Percentiles rank a stretch among this genome's conserved stretches.
phyloP scores from a whole-genome alignment of 2,113 vertebrate genomes.

The Tragelaphus scriptus region DNA sequence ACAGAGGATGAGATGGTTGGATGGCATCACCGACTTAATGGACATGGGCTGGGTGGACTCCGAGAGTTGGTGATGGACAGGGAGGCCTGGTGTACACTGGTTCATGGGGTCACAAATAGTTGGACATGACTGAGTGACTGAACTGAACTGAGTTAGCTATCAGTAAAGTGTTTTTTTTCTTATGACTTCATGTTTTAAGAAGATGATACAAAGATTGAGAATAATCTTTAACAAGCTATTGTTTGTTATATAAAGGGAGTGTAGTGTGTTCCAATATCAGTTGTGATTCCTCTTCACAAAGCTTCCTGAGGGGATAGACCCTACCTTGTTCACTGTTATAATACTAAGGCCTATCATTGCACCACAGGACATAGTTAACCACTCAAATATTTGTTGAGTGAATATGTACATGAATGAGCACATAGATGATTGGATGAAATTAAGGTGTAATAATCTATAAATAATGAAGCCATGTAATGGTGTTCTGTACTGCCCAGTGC shows the following conservation, averaged over 20 bases:
- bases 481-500: not conserved
- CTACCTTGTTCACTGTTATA: not conserved
- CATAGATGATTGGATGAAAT: not conserved
- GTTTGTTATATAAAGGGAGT: not conserved
- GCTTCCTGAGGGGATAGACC: not conserved
- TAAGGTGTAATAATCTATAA: not conserved
- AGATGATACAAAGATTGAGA: not conserved
- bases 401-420: not conserved
- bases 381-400: not conserved
- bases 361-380: not conserved
- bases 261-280: not conserved
- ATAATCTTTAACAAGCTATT: not conserved
- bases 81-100: rapidly evolving
- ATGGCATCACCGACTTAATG: not conserved
- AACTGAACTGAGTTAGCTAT: not conserved
- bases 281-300: not conserved
- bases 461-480: not conserved
- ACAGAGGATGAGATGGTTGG: not conserved
- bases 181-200: not conserved
- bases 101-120: not conserved
- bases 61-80: not conserved
- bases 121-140: rapidly evolving
- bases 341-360: not conserved
- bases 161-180: not conserved
- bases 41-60: not conserved